Evolutionary conservation across 2,797 vertebrate genomes (phyloP).

Genomic region (Sylvia borin): DNA sequence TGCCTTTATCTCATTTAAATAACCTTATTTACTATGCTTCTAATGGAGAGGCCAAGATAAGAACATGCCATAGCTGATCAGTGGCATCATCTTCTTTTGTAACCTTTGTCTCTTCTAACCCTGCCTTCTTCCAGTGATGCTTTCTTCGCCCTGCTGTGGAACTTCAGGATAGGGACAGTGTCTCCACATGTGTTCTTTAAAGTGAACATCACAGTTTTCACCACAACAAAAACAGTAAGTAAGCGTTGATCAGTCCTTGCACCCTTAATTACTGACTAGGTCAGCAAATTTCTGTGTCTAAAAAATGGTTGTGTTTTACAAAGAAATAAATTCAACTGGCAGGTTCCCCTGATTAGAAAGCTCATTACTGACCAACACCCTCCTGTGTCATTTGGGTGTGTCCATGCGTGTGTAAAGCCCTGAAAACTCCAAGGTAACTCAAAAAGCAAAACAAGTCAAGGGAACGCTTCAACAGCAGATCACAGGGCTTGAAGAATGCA

Average conservation of each 20-base stretch:
- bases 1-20: not conserved
- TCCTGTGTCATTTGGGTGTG: constrained; percentile 22
- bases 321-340: constrained; percentile 14
- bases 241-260: not conserved
- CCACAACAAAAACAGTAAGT: not conserved
- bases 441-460: constrained; percentile 14
- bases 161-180: not conserved
- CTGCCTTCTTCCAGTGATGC: not conserved
- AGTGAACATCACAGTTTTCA: not conserved
- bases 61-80: not conserved
- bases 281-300: constrained; percentile 3
- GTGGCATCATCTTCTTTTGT: not conserved
- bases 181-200: not conserved
- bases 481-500: not conserved
- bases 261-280: not conserved
- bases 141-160: not conserved
- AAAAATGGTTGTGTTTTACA: not conserved
- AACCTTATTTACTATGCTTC: not conserved
- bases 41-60: not conserved
- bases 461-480: not conserved
- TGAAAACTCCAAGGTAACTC: constrained; percentile 17
- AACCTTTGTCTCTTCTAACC: not conserved
- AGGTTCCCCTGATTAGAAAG: constrained; percentile 3
- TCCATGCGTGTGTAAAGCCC: not conserved
- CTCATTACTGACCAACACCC: constrained; percentile 16